phyloP scores from a whole-genome alignment of 2,113 vertebrate species.

The Hypanus sabinus region DNA sequence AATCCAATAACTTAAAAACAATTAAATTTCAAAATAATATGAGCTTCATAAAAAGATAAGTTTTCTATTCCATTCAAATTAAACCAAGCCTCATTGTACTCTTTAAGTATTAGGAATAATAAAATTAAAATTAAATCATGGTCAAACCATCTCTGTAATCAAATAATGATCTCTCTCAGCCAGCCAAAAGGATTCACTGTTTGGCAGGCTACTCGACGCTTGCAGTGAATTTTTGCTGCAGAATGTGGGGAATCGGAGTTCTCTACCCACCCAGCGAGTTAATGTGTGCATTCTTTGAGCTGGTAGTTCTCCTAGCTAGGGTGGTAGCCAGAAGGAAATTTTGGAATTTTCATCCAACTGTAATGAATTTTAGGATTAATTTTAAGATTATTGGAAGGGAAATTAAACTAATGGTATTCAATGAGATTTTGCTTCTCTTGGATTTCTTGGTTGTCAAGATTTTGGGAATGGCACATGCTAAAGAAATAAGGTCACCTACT shows the following conservation, averaged over 20 bases:
- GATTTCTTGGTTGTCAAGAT: background rate
- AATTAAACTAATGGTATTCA: background rate
- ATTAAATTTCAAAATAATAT: conserved; percentile 23
- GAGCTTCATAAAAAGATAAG: background rate
- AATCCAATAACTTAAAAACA: conserved; percentile 28
- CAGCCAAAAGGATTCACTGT: background rate
- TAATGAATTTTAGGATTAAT: background rate
- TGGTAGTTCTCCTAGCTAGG: background rate
- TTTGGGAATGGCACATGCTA: background rate
- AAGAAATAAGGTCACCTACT: background rate
- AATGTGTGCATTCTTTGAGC: background rate
- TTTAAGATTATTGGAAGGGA: background rate
- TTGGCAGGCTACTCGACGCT: background rate
- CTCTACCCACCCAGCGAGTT: background rate
- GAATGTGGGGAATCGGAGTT: background rate
- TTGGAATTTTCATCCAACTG: background rate
- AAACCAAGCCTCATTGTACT: background rate
- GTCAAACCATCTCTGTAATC: background rate
- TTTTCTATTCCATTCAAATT: conserved; percentile 16
- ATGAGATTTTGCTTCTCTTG: background rate
- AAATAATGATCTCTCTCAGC: background rate
- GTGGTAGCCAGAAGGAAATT: background rate
- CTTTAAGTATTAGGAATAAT: background rate
- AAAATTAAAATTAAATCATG: background rate
- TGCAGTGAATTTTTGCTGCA: background rate